Conservation (phyloP, 2,888 invertebrate genomes). For the Drosophila meridionalis region DNA sequence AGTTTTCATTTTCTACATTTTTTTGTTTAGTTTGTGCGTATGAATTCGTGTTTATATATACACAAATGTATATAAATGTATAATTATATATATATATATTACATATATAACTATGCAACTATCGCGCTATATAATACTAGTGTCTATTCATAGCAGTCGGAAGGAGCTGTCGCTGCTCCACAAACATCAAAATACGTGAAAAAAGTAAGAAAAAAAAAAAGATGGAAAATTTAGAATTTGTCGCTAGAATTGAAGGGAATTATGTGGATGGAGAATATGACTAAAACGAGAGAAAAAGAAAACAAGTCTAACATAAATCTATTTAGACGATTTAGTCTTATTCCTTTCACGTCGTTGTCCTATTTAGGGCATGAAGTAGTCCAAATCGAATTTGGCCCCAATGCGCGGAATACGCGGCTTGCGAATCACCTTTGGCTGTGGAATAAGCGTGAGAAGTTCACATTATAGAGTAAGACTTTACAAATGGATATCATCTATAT, state of each 20-base stretch:
- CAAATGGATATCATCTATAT: too few species aligned
- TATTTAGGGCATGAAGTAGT: constrained; percentile 55
- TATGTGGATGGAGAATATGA: background rate
- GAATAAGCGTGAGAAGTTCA: background rate
- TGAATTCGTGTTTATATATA: background rate
- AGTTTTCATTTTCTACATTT: background rate
- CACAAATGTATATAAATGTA: background rate
- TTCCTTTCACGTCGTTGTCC: background rate
- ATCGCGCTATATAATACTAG: constrained; percentile 18
- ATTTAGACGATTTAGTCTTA: background rate
- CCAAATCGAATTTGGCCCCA: constrained; percentile 78
- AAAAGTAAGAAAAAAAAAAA: background rate
- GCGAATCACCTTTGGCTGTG: constrained; percentile 34
- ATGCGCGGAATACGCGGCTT: constrained; percentile 75
- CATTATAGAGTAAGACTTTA: too few species aligned
- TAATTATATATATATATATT: background rate
- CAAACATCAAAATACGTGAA: background rate
- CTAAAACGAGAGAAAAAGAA: background rate
- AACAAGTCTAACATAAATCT: background rate
- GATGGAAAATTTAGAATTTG: background rate
- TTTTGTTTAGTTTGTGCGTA: background rate
- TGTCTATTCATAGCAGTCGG: constrained; percentile 15
- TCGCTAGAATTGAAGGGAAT: background rate
- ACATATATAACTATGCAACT: background rate
- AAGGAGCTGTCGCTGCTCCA: background rate